Conservation (phyloP, 2,113 vertebrate species). For the Bothrops jararaca region DNA sequence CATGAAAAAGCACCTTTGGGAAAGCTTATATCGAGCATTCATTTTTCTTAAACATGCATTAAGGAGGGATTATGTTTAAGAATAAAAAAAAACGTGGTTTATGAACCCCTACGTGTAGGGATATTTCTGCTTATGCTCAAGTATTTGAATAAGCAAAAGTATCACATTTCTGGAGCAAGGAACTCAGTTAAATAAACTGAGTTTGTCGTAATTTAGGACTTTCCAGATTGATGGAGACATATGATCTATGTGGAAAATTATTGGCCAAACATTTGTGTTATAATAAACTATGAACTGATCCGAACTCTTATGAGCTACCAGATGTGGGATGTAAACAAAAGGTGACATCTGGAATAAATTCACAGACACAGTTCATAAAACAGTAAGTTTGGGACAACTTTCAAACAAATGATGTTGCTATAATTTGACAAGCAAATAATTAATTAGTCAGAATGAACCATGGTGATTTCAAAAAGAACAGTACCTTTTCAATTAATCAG, state of each 20-base stretch:
- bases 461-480: conserved; percentile 4
- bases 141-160: neutral
- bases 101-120: neutral
- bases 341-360: conserved; percentile 9
- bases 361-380: conserved; percentile 3
- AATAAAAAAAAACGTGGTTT: neutral
- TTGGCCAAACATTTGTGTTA: neutral
- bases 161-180: neutral
- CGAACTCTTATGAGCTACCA: neutral
- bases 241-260: neutral
- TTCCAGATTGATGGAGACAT: neutral
- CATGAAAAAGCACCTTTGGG: no score
- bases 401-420: neutral
- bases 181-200: conserved; percentile 9
- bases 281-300: neutral
- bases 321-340: neutral
- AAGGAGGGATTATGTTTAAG: neutral
- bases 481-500: neutral
- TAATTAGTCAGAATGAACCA: conserved; percentile 26
- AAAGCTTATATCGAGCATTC: neutral
- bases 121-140: conserved; percentile 9
- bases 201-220: neutral
- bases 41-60: neutral
- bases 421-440: neutral
- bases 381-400: neutral